These are phyloP conservation scores for Daphoenositta chrysoptera DNA, from an alignment of 2,113 vertebrate genomes.

Conservation along the genomic window DNA sequence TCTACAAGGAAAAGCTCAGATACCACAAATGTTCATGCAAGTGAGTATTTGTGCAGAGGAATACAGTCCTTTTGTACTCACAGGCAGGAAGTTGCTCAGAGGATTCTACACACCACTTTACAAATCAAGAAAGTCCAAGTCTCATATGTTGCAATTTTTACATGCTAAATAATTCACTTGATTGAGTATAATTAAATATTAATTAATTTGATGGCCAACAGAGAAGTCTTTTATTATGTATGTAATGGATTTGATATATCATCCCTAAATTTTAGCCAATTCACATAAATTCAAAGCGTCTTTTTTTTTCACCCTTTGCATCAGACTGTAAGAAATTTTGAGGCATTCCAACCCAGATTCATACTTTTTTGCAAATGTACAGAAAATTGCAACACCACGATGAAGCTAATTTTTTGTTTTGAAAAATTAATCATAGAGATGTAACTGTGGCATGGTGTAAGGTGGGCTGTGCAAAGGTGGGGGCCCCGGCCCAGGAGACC, in stretches of 20 bases:
- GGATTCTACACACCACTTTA: neutral
- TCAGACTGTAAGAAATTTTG: neutral
- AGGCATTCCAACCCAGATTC: neutral
- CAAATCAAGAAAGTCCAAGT: neutral
- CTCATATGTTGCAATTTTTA: neutral
- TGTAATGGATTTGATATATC: neutral
- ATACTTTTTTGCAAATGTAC: neutral
- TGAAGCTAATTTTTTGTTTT: neutral
- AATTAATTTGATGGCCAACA: neutral
- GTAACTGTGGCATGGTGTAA: fast-evolving
- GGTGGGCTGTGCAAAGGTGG: neutral
- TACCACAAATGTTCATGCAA: neutral
- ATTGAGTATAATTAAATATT: neutral
- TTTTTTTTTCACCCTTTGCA: neutral
- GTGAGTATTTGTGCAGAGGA: neutral
- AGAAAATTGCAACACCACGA: neutral
- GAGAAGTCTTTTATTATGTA: neutral
- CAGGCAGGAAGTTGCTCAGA: neutral
- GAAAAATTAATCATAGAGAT: neutral
- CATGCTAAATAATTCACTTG: neutral
- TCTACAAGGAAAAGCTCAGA: conserved; percentile 15
- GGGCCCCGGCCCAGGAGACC: fast-evolving
- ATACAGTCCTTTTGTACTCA: neutral
- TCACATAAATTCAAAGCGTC: neutral
- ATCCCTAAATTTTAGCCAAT: neutral